Evolutionary conservation across 35 echinoderm and acorn worm genomes (phyloP), one percentile per base, ranked within the genome.

Genomic region (Ophiothrix spiculata): DNA sequence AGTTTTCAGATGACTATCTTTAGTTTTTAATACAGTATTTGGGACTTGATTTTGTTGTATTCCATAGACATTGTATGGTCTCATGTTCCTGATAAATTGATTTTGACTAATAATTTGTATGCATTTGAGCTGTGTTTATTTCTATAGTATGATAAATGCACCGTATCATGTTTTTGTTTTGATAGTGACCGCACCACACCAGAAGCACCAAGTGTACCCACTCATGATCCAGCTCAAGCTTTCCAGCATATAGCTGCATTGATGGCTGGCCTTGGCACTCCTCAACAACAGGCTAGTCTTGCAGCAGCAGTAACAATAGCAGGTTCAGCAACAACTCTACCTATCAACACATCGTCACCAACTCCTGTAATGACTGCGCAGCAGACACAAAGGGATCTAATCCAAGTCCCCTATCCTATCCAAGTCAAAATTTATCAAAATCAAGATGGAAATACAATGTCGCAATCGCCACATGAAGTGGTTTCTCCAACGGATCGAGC

Each of bases 191-290:
- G 54, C 32, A 37, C 81, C 33, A 33, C 54, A 2, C 45, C 25
- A 84, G 81, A 63, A 14, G 63, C 46, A 36, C 38, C 78, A 80
- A 84, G 29, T n/a, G 60, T 69, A 69, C 16, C 60, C 3, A 69
- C 60, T 64, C 42, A 84, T 84, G 81, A 84, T 28, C 45, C 45
- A 64, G 40, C 45, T 21, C 63, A 41, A 23, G 35, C 81, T 23
- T 37, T 84, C 11, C 81, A 84, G 81, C 81, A 84, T 37, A 84
- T 84, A 25, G 81, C 81, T 6, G 81, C 81, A 25, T 56, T 84
- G 15, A 84, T 84, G 81, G 81, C 49, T 35, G 56, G 33, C 35
- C 40, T 84, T 35, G 42, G 54, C 46, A 64, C 81, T 34, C 42
- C 35, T 35, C 54, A 54, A 33, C 21, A 82, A 49, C 81, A 74